Evolutionary conservation across 2,113 vertebrate genomes (phyloP).

Genomic region (Grammomys dolichurus): DNA sequence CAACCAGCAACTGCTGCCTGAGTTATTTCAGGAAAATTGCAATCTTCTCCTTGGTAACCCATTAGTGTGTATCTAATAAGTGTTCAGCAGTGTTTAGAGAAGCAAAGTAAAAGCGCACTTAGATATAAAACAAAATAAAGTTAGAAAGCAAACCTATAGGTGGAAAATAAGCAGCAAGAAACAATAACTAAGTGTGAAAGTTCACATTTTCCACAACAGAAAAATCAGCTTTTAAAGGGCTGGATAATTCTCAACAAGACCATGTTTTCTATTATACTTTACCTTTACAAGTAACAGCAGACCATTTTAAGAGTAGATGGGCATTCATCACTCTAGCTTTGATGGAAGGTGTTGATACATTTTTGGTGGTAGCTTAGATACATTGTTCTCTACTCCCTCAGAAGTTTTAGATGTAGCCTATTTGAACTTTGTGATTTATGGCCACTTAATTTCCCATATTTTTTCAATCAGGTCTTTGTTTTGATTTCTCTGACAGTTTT

Average conservation of each 20-base stretch:
- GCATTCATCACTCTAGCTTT: slow-evolving; percentile 77
- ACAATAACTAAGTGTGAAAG: slow-evolving; percentile 10
- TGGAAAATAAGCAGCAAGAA: background rate
- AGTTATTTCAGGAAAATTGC: slow-evolving; percentile 76
- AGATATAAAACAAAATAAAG: background rate
- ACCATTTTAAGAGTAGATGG: slow-evolving; percentile 64
- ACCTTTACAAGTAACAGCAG: slow-evolving; percentile 50
- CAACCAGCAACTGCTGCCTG: slow-evolving; percentile 67
- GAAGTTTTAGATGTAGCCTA: slow-evolving; percentile 79
- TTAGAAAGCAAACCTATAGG: background rate
- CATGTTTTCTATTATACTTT: slow-evolving; percentile 63
- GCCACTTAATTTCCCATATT: slow-evolving; percentile 82
- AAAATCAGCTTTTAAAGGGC: slow-evolving; percentile 37
- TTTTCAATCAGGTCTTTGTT: slow-evolving; percentile 80
- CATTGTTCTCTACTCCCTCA: slow-evolving; percentile 77
- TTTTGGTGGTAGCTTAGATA: slow-evolving; percentile 84
- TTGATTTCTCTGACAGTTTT: slow-evolving; percentile 78
- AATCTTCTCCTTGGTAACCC: slow-evolving; percentile 54
- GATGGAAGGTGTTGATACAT: slow-evolving; percentile 82
- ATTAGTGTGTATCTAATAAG: slow-evolving; percentile 46
- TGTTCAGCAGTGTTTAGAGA: background rate
- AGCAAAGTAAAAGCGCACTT: background rate
- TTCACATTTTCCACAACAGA: background rate
- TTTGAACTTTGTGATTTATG: slow-evolving; percentile 84
- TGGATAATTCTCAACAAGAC: slow-evolving; percentile 52